Conservation (phyloP, 2,797 vertebrate species). For the Emydoidea blandingii region DNA sequence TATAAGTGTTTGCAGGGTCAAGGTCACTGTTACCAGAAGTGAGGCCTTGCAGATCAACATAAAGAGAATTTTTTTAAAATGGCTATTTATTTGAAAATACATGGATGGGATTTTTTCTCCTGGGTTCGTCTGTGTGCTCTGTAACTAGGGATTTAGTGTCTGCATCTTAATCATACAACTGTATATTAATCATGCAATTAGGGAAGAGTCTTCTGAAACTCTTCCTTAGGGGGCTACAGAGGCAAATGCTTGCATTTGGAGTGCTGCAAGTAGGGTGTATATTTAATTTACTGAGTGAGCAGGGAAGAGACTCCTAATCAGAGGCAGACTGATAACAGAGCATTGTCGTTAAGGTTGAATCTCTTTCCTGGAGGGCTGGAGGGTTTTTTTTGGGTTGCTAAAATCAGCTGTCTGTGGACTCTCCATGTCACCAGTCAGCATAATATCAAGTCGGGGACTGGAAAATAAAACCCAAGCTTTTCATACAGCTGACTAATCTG, state of each 20-base stretch:
- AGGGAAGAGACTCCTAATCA: neutral
- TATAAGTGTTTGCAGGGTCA: accelerated
- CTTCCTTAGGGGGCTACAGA: neutral
- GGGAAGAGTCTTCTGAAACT: neutral
- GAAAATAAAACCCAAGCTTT: slow-evolving; percentile 65
- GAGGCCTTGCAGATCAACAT: neutral
- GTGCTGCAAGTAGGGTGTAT: neutral
- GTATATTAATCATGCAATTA: neutral
- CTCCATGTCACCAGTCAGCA: slow-evolving; percentile 20
- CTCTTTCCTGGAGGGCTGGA: neutral
- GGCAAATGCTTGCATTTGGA: neutral
- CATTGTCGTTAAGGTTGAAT: neutral
- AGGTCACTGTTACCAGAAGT: accelerated
- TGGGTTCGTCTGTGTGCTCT: neutral
- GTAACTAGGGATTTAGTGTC: neutral
- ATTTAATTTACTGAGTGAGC: slow-evolving; percentile 42
- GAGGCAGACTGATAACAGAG: slow-evolving; percentile 39
- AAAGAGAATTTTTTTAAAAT: neutral
- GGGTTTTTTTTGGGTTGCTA: neutral
- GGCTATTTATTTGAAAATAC: neutral
- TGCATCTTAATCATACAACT: no score
- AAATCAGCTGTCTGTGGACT: slow-evolving; percentile 6
- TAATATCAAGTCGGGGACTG: slow-evolving; percentile 33
- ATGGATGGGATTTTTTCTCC: neutral
- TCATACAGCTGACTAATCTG: slow-evolving; percentile 34